Base-by-base conservation (phyloP, 2,888 invertebrate genomes). In the Lottia scabra region DNA sequence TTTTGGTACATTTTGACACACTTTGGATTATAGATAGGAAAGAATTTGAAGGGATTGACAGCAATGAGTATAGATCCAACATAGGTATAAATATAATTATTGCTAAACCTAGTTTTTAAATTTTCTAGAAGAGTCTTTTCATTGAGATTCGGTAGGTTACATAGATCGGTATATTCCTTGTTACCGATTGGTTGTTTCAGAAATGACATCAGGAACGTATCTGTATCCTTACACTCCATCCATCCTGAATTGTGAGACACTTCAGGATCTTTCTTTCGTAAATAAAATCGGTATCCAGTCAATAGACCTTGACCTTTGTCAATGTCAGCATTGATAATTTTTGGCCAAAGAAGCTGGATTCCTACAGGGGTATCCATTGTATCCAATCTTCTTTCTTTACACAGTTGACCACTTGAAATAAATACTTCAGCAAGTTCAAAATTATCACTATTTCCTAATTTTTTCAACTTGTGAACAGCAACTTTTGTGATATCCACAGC, bases 21-120 rank as follows among this genome's bases (percentile, higher is more conserved):
- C 91, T 97, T 98, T 65, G 98, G 98, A 91, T 98, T 98, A 92
- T 98, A 98, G 82, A 98, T 98, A 27, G 98, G 97, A 90, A 96
- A 96, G 90, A 97, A 97, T 91, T 92, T 91, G 90, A 97, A 97
- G 13, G 91, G 91, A 82, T 98, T 98, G 78, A 98, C 94, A 68
- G 98, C 97, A 85, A 98, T 97, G 74, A 98, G 92, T 88, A 98
- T 98, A 71, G 96, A 96, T 70, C 97, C 97, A 80, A 97, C 97
- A 86, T 97, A 97, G 13, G 98, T 98, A 91, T 98, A 98, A 85
- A 98, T 98, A 90, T 97, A 96, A 66, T 96, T 96, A 82, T 95
- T 95, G 73, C 93, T 93, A 91, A 98, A 98, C 84, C 97, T 92
- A 79, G 95, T 94, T 75, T 85, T 84, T 78, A 98, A 92, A 91